A percentile compares a stretch with the other conserved stretches of the same genome.
Evolutionary conservation across 2,113 vertebrate species (phyloP).

Genomic region (Cebus imitator): DNA sequence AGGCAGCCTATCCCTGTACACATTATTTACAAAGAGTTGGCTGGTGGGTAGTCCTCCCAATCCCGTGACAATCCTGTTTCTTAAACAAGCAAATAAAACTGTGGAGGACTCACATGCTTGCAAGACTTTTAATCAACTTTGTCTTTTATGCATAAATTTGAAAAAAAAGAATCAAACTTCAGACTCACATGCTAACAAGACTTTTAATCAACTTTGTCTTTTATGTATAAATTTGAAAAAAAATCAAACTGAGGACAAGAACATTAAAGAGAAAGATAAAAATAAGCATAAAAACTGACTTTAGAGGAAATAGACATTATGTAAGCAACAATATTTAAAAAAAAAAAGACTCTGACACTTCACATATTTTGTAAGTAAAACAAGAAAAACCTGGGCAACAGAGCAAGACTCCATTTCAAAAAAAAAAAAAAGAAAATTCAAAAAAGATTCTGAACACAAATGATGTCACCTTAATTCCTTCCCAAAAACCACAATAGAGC

Average conservation of each 20-base stretch:
- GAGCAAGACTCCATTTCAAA: too few species aligned
- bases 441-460: too few species aligned
- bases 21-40: background rate
- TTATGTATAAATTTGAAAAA: background rate
- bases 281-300: background rate
- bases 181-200: background rate
- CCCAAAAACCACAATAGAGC: too few species aligned
- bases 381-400: too few species aligned
- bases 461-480: too few species aligned
- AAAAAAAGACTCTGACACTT: background rate
- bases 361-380: background rate
- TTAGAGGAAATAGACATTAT: background rate
- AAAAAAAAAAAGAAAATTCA: background rate
- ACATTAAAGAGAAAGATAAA: background rate
- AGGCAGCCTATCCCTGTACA: background rate
- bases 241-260: background rate
- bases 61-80: background rate
- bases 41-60: background rate
- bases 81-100: background rate
- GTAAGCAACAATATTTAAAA: background rate
- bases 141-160: background rate
- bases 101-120: background rate
- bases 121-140: background rate
- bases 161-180: background rate
- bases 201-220: background rate